phyloP scores from a whole-genome alignment of 2,888 invertebrate species.

The Penaeus monodon region DNA sequence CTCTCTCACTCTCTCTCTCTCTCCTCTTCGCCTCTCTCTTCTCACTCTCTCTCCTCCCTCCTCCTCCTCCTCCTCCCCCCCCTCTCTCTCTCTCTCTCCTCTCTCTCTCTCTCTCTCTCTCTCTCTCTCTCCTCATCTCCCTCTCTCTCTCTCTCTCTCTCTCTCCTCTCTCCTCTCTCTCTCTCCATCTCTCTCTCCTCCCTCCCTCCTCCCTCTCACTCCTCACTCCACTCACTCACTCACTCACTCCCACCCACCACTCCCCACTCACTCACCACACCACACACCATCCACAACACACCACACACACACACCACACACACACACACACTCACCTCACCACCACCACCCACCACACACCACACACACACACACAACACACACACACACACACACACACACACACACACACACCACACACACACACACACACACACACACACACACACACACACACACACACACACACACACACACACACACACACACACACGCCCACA shows the following conservation, averaged over 20 bases:
- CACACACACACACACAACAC: neutral
- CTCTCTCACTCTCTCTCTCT: too few relatives aligned
- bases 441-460: neutral
- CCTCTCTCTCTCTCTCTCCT: too few relatives aligned
- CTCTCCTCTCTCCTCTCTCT: neutral
- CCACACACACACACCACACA: neutral
- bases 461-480: neutral
- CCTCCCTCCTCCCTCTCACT: neutral
- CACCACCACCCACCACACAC: constrained; percentile 15
- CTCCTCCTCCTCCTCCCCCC: too few relatives aligned
- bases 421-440: constrained; percentile 6
- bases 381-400: neutral
- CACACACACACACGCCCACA: neutral
- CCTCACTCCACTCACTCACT: neutral
- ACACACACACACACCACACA: constrained; percentile 19
- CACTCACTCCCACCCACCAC: too few relatives aligned
- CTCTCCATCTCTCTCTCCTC: neutral
- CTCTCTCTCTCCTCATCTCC: neutral
- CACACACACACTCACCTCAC: constrained; percentile 13
- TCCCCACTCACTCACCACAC: neutral
- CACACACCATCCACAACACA: neutral
- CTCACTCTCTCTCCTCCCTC: too few relatives aligned
- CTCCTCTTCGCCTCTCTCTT: too few relatives aligned
- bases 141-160: neutral
- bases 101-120: too few relatives aligned